Evolutionary conservation across 2,888 invertebrate species (phyloP), one percentile per base, ranked within the genome.

Genomic region (Chalcosyrphus nemorum): DNA sequence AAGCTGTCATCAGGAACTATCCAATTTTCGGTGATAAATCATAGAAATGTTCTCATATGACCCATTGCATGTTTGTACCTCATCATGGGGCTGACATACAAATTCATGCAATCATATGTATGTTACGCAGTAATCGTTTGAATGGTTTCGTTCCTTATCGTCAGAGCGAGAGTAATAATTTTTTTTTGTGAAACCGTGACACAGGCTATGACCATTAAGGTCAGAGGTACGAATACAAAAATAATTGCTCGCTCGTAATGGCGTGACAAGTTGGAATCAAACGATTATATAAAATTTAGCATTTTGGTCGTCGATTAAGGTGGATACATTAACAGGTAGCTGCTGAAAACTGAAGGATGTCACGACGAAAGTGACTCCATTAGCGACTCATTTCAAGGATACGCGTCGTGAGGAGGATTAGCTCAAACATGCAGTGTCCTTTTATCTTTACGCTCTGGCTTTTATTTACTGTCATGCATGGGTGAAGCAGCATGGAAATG

Each of bases 221-320:
- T 41, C 38, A 41, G 54, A 24, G 27, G 13, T 27, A 11, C n/a
- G n/a, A n/a, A n/a, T n/a, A n/a, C n/a, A 66, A 38, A 41, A 66
- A 27, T n/a, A 29, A 66, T 66, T 66, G 17, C 43, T 54, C 9
- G 4, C 29, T 4, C 7, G n/a, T 54, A 54, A 52, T 66, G 27
- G 66, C 66, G 66, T 66, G 66, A 66, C 52, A 52, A 66, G 15
- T 54, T n/a, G 27, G 19, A 52, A 66, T 66, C 52, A 66, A 43
- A 27, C 24, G 54, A 50, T 41, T 59, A 13, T 15, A 15, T 59
- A 24, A 24, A 27, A 52, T 13, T 38, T 38, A 13, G n/a, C 2
- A 13, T 38, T 13, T 43, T 41, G n/a, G n/a, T 15, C 5, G 7
- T 43, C 43, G 17, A 17, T 43, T 43, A 43, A 7, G 17, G 9